A percentile compares a stretch with the other conserved stretches of the same genome.
Evolutionary conservation across 2,113 vertebrate genomes (phyloP).

Genomic region (Speoplatyrhinus poulsoni): DNA sequence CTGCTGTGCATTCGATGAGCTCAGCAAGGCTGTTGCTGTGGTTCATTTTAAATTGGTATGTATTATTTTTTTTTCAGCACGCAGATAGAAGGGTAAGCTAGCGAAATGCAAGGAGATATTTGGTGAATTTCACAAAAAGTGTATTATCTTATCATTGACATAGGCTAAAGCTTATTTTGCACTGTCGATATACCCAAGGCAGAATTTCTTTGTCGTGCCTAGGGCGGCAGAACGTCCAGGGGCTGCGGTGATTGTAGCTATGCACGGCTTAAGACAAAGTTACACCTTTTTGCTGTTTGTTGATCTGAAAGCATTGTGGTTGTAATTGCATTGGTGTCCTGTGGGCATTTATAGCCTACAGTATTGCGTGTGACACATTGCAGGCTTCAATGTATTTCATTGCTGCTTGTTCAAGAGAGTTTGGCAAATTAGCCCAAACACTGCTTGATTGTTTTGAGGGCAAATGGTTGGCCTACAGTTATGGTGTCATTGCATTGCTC

Average conservation of each 20-base stretch:
- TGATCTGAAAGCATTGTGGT: neutral
- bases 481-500: slow-evolving; percentile 9
- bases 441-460: slow-evolving; percentile 11
- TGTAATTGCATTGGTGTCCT: neutral
- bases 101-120: too few species aligned
- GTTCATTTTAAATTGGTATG: neutral
- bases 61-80: neutral
- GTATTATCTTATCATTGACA: too few species aligned
- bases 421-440: neutral
- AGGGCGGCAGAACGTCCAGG: too few species aligned
- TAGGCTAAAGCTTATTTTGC: too few species aligned
- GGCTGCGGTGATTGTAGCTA: neutral
- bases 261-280: too few species aligned
- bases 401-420: slow-evolving; percentile 26
- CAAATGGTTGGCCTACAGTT: neutral
- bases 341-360: neutral
- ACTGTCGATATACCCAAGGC: too few species aligned
- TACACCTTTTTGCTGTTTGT: too few species aligned
- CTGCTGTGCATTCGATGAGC: neutral
- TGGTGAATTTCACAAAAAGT: too few species aligned
- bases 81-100: too few species aligned
- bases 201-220: too few species aligned
- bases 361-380: slow-evolving; percentile 3
- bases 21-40: neutral
- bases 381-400: neutral